These are phyloP conservation scores for Brienomyrus longianalis DNA, from an alignment of 2,113 vertebrate species.

Conservation along the genomic window DNA sequence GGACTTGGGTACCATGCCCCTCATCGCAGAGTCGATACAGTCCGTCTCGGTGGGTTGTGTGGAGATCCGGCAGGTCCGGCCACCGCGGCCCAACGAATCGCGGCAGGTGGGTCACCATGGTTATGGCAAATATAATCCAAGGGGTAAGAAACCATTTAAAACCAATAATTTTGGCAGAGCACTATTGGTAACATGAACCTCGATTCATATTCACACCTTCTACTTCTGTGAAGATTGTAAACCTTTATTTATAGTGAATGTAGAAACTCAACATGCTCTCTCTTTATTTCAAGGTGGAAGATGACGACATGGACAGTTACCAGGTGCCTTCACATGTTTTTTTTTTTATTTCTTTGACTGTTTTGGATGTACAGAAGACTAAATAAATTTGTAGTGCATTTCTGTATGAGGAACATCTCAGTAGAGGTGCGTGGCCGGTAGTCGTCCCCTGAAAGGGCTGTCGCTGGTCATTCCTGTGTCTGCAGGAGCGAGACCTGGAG, in stretches of 20 bases:
- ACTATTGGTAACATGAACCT: neutral
- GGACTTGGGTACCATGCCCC: slow-evolving; percentile 89
- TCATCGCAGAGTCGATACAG: slow-evolving; percentile 81
- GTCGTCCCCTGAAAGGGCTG: neutral
- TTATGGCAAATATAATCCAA: neutral
- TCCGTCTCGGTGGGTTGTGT: slow-evolving; percentile 86
- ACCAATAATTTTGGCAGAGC: neutral
- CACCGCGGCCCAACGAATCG: slow-evolving; percentile 53
- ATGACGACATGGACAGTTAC: slow-evolving; percentile 95
- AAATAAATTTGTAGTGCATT: neutral
- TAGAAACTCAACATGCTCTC: neutral
- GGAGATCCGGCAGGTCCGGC: slow-evolving; percentile 62
- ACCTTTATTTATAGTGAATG: neutral
- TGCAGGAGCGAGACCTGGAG: slow-evolving; percentile 85
- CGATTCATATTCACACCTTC: neutral
- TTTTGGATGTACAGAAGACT: neutral
- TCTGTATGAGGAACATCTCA: neutral
- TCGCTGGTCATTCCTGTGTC: neutral
- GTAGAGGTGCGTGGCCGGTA: neutral
- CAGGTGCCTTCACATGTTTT: slow-evolving; percentile 66
- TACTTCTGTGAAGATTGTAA: neutral
- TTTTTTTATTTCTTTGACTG: neutral
- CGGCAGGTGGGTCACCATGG: slow-evolving; percentile 51
- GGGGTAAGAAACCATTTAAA: neutral
- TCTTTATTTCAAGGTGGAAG: slow-evolving; percentile 48